These are phyloP conservation scores for Mastacembelus armatus DNA, from an alignment of 2,797 vertebrate genomes.

Conservation along the genomic window DNA sequence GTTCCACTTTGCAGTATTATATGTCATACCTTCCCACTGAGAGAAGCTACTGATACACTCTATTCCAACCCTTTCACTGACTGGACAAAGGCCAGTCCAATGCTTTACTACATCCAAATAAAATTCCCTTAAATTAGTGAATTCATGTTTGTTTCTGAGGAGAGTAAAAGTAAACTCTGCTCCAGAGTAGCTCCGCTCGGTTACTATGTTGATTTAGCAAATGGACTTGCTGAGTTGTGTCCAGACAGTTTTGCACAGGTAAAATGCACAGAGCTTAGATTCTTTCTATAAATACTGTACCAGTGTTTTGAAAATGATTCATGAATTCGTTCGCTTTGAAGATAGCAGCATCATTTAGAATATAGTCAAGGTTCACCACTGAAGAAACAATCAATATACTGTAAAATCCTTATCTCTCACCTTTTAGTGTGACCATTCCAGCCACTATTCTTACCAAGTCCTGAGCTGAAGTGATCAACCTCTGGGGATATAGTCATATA, in stretches of 20 bases:
- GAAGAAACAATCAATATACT: conserved; percentile 16
- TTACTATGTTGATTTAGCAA: conserved; percentile 73
- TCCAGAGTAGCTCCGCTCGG: conserved; percentile 55
- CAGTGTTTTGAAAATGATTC: conserved; percentile 51
- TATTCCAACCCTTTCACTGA: conserved; percentile 20
- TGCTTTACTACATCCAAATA: conserved; percentile 46
- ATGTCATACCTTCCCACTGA: conserved; percentile 28
- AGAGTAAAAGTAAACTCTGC: conserved; percentile 58
- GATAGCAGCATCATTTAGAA: conserved; percentile 47
- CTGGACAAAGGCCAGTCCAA: conserved; percentile 53
- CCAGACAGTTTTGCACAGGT: conserved; percentile 49
- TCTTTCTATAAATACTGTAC: conserved; percentile 49
- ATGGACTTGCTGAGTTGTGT: conserved; percentile 69
- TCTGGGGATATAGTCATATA: too few species aligned
- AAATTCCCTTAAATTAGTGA: conserved; percentile 53
- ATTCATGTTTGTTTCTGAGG: conserved; percentile 64
- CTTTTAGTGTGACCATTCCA: not conserved
- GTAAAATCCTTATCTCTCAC: conserved; percentile 1
- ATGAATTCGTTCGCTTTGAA: conserved; percentile 38
- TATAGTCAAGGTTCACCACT: conserved; percentile 34
- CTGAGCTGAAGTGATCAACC: too few species aligned
- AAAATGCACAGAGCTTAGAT: conserved; percentile 41
- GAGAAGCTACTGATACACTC: conserved; percentile 33
- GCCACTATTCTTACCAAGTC: too few species aligned
- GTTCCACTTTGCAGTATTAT: conserved; percentile 15